Percentiles rank a stretch among this genome's conserved stretches.
phyloP scores from a whole-genome alignment of 2,888 invertebrate genomes.

The Lepidocyrtoides sp. region DNA sequence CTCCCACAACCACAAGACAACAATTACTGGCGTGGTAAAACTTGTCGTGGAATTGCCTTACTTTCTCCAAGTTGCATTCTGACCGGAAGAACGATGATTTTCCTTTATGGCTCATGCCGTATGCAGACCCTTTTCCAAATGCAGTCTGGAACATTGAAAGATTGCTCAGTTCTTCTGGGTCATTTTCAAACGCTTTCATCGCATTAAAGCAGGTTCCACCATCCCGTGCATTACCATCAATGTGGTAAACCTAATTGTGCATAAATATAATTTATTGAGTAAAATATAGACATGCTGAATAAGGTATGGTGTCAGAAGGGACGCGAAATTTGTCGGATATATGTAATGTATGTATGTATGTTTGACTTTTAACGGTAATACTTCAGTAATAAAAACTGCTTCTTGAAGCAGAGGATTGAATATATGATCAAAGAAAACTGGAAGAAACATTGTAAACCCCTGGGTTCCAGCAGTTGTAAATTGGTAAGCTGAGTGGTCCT shows the following conservation, averaged over 20 bases:
- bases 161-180: constrained; percentile 33
- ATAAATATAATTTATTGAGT: too few relatives aligned
- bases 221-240: constrained; percentile 61
- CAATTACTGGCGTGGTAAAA: constrained; percentile 74
- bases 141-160: background rate
- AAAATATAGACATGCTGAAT: too few relatives aligned
- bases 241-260: constrained; percentile 70
- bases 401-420: constrained; percentile 68
- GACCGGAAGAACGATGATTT: constrained; percentile 49
- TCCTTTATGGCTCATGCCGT: constrained; percentile 38
- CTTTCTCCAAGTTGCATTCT: constrained; percentile 65
- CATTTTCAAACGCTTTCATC: constrained; percentile 89
- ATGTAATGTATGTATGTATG: too few relatives aligned
- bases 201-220: constrained; percentile 65
- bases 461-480: constrained; percentile 67
- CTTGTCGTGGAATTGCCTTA: constrained; percentile 66
- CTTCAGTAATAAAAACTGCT: constrained; percentile 62
- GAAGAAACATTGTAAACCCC: constrained; percentile 72
- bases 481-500: constrained; percentile 64
- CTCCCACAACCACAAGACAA: constrained; percentile 66
- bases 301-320: too few relatives aligned
- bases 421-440: constrained; percentile 73
- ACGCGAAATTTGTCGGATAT: too few relatives aligned
- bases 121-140: constrained; percentile 35
- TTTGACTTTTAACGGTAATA: too few relatives aligned